phyloP scores from a whole-genome alignment of 1,140 invertebrate species.

The Dinoponera quadriceps region DNA sequence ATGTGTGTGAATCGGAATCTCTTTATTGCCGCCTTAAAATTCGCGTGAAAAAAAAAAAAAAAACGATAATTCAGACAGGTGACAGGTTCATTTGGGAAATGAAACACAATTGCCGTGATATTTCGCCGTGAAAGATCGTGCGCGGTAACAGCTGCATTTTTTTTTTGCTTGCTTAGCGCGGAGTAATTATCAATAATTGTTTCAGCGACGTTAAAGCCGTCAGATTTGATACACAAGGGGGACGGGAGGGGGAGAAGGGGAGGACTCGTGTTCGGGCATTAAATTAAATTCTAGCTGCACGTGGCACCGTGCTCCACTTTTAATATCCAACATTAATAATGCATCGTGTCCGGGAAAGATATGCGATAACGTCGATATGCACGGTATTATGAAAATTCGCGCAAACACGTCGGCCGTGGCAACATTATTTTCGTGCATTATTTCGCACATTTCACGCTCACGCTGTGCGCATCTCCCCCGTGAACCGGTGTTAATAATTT shows the following conservation, averaged over 20 bases:
- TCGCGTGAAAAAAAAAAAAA: too few species aligned
- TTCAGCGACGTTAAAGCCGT: constrained; percentile 18
- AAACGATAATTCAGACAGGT: background rate
- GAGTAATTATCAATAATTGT: constrained; percentile 10
- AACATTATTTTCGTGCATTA: constrained; percentile 54
- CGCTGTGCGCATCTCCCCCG: background rate
- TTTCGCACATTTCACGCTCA: constrained; percentile 31
- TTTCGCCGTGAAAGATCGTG: background rate
- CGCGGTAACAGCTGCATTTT: background rate
- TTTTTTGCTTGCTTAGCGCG: too few species aligned
- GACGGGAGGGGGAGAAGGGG: background rate
- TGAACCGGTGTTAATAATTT: constrained; percentile 25
- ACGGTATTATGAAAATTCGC: constrained; percentile 32
- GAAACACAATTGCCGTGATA: background rate
- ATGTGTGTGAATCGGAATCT: too few species aligned
- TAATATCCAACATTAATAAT: constrained; percentile 48
- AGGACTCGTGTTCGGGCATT: background rate
- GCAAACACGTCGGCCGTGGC: background rate
- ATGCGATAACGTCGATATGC: constrained; percentile 41
- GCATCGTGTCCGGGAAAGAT: constrained; percentile 20
- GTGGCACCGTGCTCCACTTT: constrained; percentile 26
- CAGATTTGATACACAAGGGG: background rate
- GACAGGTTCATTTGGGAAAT: background rate
- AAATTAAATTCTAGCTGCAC: constrained; percentile 50
- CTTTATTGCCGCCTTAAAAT: too few species aligned